phyloP scores from a whole-genome alignment of 2,113 vertebrate species.

The Tragelaphus strepsiceros region DNA sequence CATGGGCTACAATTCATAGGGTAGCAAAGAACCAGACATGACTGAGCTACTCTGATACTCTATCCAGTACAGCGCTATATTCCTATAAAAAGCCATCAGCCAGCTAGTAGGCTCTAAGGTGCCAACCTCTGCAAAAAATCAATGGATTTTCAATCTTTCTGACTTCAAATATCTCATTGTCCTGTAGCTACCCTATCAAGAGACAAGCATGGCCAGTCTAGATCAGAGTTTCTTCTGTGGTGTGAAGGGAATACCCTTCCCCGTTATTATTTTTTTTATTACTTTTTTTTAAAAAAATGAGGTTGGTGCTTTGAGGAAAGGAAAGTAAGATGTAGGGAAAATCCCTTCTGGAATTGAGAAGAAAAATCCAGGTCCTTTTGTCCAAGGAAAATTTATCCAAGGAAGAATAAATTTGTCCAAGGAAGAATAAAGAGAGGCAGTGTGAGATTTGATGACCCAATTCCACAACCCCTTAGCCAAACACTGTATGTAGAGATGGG shows the following conservation, averaged over 20 bases:
- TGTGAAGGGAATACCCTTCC: neutral
- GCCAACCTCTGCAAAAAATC: neutral
- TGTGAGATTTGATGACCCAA: neutral
- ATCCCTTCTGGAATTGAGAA: neutral
- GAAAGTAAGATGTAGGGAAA: neutral
- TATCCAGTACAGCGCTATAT: neutral
- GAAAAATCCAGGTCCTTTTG: neutral
- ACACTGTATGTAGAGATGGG: neutral
- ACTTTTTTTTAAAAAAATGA: neutral
- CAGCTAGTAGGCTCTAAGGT: neutral
- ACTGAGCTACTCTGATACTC: neutral
- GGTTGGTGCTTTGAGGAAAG: neutral
- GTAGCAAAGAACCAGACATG: neutral
- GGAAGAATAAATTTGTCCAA: neutral
- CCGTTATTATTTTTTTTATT: neutral
- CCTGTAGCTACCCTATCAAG: neutral
- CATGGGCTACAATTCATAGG: neutral
- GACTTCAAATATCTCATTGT: neutral
- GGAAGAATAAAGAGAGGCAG: neutral
- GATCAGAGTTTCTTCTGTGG: neutral
- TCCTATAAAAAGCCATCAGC: neutral
- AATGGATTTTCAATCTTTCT: neutral
- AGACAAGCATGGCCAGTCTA: neutral
- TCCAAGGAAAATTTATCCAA: neutral
- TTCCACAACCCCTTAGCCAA: neutral